phyloP scores from a whole-genome alignment of 2,797 vertebrate species.

The Morus bassanus region DNA sequence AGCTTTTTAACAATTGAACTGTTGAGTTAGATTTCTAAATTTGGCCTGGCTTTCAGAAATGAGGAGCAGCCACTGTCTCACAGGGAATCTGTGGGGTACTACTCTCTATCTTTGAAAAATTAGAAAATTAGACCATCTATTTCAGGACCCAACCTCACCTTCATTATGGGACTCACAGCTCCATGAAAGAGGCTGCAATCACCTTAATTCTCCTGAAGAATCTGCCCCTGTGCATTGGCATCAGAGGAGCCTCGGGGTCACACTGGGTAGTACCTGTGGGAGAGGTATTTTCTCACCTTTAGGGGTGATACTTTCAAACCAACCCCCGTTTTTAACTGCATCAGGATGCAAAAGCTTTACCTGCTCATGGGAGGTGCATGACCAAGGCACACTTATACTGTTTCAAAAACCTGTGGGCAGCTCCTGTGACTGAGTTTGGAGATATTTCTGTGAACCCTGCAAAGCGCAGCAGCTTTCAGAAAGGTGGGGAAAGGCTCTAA shows the following conservation, averaged over 20 bases:
- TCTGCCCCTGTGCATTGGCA: accelerated
- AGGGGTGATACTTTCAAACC: neutral
- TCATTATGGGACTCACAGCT: neutral
- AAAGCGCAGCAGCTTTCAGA: neutral
- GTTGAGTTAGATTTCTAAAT: neutral
- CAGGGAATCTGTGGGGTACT: neutral
- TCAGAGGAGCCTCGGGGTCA: accelerated
- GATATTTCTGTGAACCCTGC: neutral
- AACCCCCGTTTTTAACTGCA: neutral
- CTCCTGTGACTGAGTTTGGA: neutral
- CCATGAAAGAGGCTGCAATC: neutral
- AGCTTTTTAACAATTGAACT: neutral
- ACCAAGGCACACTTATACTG: neutral
- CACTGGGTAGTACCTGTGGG: accelerated
- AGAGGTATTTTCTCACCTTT: neutral
- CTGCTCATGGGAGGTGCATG: neutral
- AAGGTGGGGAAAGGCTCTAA: neutral
- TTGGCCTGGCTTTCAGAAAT: neutral
- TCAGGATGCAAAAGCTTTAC: neutral
- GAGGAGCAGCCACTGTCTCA: neutral
- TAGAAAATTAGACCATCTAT: neutral
- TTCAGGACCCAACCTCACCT: neutral
- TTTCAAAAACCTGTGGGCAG: neutral
- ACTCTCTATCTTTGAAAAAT: neutral
- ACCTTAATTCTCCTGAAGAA: neutral